Conservation (phyloP, 2,888 invertebrate species). For the Tigriopus californicus region DNA sequence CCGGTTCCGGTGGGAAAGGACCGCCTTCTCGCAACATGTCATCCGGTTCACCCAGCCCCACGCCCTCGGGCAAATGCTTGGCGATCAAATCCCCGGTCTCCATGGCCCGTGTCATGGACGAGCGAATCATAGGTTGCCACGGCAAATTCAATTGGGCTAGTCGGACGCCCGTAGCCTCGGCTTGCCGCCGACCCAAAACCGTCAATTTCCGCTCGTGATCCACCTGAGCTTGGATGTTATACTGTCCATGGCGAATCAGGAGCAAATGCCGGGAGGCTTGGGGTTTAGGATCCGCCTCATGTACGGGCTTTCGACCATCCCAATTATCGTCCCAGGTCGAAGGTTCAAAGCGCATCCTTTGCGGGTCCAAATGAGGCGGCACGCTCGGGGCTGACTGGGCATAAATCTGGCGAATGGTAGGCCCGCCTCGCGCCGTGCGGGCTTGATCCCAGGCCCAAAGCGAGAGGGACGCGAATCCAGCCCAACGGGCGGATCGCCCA, state of each 20-base stretch:
- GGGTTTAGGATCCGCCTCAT: constrained; percentile 26
- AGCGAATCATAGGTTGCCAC: constrained; percentile 58
- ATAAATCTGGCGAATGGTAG: no score
- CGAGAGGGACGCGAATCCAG: no score
- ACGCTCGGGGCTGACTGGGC: no score
- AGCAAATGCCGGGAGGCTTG: constrained; percentile 59
- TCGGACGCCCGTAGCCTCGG: constrained; percentile 56
- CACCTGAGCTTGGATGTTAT: constrained; percentile 33
- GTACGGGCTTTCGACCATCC: not conserved
- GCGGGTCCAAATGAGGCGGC: no score
- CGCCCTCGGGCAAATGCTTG: constrained; percentile 39
- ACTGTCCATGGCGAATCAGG: constrained; percentile 86
- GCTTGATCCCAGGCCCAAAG: no score
- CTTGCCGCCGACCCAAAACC: constrained; percentile 51
- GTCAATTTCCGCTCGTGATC: constrained; percentile 18
- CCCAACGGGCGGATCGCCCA: no score
- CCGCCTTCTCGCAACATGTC: constrained; percentile 74
- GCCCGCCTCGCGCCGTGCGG: no score
- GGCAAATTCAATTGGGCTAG: constrained; percentile 51
- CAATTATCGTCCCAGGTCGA: not conserved
- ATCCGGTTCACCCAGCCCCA: constrained; percentile 35
- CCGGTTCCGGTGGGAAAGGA: constrained; percentile 80
- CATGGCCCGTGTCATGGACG: constrained; percentile 81
- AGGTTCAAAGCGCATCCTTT: no score
- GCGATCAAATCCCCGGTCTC: constrained; percentile 74